Evolutionary conservation across 2,113 vertebrate genomes (phyloP).

Genomic region (Ictalurus furcatus): DNA sequence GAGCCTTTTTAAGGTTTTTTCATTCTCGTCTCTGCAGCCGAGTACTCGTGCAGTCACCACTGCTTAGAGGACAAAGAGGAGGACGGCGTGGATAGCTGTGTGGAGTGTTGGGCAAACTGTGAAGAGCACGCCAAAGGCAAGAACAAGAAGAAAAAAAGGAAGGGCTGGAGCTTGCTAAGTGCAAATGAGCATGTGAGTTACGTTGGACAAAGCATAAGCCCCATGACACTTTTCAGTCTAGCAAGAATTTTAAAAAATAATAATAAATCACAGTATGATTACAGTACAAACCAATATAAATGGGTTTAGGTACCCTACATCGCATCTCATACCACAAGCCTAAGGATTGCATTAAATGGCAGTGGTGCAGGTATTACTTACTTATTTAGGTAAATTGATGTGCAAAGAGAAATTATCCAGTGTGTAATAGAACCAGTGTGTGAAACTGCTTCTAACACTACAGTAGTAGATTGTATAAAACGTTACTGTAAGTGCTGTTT

Average conservation of each 20-base stretch:
- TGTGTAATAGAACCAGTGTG: neutral
- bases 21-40: slow-evolving; percentile 68
- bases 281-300: neutral
- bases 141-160: slow-evolving; percentile 95
- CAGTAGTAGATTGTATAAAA: neutral
- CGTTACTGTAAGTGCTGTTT: neutral
- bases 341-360: neutral
- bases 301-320: neutral
- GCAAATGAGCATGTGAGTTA: slow-evolving; percentile 79
- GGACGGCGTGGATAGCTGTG: slow-evolving; percentile 86
- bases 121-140: slow-evolving; percentile 83
- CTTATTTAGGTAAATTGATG: neutral
- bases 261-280: neutral
- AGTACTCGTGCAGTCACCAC: slow-evolving; percentile 79
- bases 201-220: neutral
- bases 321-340: neutral
- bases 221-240: neutral
- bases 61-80: slow-evolving; percentile 88
- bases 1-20: neutral
- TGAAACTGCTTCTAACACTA: neutral
- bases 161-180: slow-evolving; percentile 80
- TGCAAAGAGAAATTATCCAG: neutral
- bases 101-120: slow-evolving; percentile 90
- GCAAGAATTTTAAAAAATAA: neutral
- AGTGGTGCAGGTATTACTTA: neutral